These are phyloP conservation scores for Elmis aenea DNA, from an alignment of 2,888 invertebrate species.

Conservation along the genomic window DNA sequence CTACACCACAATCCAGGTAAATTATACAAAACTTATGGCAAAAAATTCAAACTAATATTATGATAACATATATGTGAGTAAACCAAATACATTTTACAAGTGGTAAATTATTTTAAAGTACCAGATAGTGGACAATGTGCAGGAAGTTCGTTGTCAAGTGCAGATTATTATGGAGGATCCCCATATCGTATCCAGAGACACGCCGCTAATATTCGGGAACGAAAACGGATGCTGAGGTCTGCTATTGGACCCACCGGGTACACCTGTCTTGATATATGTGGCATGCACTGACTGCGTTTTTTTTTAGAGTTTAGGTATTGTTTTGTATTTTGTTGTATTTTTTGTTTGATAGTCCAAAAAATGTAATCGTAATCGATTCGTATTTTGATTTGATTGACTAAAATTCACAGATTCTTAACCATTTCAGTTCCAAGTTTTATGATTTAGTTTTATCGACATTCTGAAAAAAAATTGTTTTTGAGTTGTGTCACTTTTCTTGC, in stretches of 20 bases:
- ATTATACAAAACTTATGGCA: conserved; percentile 5
- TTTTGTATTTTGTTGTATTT: background rate
- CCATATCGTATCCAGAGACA: conserved; percentile 87
- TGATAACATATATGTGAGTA: background rate
- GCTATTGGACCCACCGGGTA: conserved; percentile 74
- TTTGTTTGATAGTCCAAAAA: conserved; percentile 1
- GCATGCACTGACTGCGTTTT: conserved; percentile 21
- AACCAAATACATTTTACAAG: background rate
- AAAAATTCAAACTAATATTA: background rate
- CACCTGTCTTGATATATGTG: conserved; percentile 44
- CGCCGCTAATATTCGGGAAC: conserved; percentile 92
- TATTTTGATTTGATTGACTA: too few relatives aligned
- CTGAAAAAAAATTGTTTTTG: too few relatives aligned
- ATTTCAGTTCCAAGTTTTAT: too few relatives aligned
- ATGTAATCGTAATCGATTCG: too few relatives aligned
- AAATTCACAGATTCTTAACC: too few relatives aligned
- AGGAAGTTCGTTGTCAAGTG: conserved; percentile 38
- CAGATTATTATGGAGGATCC: conserved; percentile 64
- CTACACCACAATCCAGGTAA: conserved; percentile 43
- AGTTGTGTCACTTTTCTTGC: too few relatives aligned
- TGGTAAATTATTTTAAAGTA: background rate
- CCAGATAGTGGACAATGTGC: conserved; percentile 36
- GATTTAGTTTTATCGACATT: too few relatives aligned
- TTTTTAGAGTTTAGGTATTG: conserved; percentile 3
- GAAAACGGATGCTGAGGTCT: conserved; percentile 98